Conservation (phyloP, 1,140 invertebrate species). For the Caerostris darwini region DNA sequence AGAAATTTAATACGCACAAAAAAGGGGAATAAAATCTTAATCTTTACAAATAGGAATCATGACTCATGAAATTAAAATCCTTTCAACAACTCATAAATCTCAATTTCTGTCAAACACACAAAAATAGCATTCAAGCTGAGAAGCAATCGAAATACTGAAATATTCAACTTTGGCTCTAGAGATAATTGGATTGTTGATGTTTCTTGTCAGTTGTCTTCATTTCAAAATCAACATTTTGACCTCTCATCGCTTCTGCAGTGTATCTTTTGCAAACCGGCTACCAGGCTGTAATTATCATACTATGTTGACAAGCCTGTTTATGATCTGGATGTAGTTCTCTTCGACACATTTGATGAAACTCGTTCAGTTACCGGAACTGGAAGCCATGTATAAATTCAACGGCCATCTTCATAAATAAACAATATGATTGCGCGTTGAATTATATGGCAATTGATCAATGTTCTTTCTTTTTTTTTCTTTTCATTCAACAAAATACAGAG, state of each 20-base stretch:
- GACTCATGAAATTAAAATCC: background rate
- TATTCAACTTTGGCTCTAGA: background rate
- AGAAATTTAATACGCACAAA: background rate
- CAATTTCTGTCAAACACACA: background rate
- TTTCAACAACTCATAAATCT: background rate
- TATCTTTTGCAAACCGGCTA: slow-evolving; percentile 27
- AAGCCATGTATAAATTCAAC: background rate
- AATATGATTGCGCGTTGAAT: slow-evolving; percentile 18
- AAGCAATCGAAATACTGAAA: background rate
- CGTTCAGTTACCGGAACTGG: slow-evolving; percentile 11
- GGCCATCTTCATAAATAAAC: slow-evolving; percentile 17
- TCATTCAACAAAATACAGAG: background rate
- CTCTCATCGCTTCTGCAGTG: background rate
- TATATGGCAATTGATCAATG: slow-evolving; percentile 25
- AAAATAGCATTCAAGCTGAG: background rate
- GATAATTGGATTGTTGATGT: slow-evolving; percentile 37
- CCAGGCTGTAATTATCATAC: slow-evolving; percentile 42
- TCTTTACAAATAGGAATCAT: background rate
- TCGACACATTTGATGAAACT: slow-evolving; percentile 41
- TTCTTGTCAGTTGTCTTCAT: slow-evolving; percentile 38
- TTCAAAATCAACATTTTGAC: slow-evolving; percentile 33
- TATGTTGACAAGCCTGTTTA: slow-evolving; percentile 47
- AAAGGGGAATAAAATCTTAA: background rate
- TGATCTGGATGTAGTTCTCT: slow-evolving; percentile 29
- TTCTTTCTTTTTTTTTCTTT: background rate